Evolutionary conservation across 2,113 vertebrate species (phyloP).

Genomic region (Danio rerio): DNA sequence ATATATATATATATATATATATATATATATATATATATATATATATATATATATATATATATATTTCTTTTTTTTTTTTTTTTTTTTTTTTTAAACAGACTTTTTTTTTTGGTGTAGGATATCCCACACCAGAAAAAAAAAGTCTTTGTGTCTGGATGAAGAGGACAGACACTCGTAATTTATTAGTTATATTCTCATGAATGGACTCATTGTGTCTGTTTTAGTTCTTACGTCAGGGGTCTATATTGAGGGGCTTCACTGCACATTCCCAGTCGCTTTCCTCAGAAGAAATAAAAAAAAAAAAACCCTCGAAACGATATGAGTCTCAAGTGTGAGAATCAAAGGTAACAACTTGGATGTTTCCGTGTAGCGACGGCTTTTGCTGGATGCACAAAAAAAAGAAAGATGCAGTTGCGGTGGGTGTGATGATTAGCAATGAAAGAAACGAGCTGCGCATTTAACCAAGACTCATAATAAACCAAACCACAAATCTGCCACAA

Average conservation of each 20-base stretch:
- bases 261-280: neutral
- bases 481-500: slow-evolving; percentile 49
- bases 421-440: slow-evolving; percentile 44
- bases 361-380: neutral
- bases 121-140: no score
- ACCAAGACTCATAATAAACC: slow-evolving; percentile 44
- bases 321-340: neutral
- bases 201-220: slow-evolving; percentile 70
- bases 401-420: slow-evolving; percentile 12
- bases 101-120: no score
- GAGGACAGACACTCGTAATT: slow-evolving; percentile 66
- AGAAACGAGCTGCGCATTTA: slow-evolving; percentile 45
- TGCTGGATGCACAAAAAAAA: neutral
- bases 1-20: no score
- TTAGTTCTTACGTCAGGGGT: slow-evolving; percentile 27
- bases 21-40: no score
- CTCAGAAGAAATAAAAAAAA: neutral
- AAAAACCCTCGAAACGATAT: neutral
- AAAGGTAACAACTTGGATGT: neutral
- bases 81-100: no score
- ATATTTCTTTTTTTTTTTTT: no score
- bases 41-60: no score
- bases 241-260: neutral
- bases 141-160: slow-evolving; percentile 69
- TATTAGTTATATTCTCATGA: slow-evolving; percentile 72